Evolutionary conservation across 2,797 vertebrate genomes (phyloP).

Genomic region (Zalophus californianus): DNA sequence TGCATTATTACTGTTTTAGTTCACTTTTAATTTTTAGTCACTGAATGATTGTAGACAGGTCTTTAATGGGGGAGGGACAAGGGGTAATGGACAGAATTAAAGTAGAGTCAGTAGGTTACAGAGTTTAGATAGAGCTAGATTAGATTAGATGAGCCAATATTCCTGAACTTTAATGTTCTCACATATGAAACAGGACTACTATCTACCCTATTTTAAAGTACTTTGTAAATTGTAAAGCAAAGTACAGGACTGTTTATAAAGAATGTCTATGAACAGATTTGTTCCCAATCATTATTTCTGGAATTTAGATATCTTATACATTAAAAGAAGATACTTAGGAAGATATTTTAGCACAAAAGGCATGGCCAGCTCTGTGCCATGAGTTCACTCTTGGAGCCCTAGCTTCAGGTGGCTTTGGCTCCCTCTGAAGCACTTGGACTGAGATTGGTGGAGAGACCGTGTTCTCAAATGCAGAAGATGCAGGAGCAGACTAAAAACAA

Average conservation of each 20-base stretch:
- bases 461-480: background rate
- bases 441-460: background rate
- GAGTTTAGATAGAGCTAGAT: background rate
- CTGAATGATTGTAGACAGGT: background rate
- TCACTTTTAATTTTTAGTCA: slow-evolving; percentile 35
- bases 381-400: background rate
- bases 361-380: background rate
- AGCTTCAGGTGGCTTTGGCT: background rate
- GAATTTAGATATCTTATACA: slow-evolving; percentile 41
- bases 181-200: background rate
- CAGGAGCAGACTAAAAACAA: background rate
- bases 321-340: slow-evolving; percentile 15
- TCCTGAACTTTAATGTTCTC: background rate
- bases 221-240: background rate
- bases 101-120: background rate
- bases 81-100: background rate
- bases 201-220: background rate
- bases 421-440: background rate
- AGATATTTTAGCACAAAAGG: background rate
- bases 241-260: slow-evolving; percentile 10
- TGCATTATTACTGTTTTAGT: background rate
- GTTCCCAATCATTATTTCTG: slow-evolving; percentile 49
- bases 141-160: background rate
- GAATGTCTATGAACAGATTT: background rate
- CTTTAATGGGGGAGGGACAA: background rate